phyloP scores from a whole-genome alignment of 2,888 invertebrate species.

The Macroteleia sp. region DNA sequence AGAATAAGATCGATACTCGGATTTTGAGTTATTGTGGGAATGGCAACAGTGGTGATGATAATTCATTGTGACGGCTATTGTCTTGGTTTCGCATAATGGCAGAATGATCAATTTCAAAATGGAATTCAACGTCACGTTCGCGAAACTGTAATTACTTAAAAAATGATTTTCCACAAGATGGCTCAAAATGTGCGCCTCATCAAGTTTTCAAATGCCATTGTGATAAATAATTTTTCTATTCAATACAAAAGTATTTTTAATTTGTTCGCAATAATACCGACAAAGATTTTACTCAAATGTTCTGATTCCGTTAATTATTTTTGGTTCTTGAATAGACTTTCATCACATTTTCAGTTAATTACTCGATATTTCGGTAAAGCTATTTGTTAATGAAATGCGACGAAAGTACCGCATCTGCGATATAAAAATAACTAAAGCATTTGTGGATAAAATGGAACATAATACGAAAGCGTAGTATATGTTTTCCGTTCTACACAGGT shows the following conservation, averaged over 20 bases:
- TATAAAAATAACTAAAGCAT: constrained; percentile 17
- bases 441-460: constrained; percentile 20
- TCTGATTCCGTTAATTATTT: constrained; percentile 3
- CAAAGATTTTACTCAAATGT: background rate
- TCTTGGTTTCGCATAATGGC: no score
- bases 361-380: background rate
- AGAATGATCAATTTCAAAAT: constrained; percentile 32
- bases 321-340: constrained; percentile 14
- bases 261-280: constrained; percentile 5
- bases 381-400: constrained; percentile 10
- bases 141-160: constrained; percentile 5
- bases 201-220: no score
- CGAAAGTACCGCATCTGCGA: background rate
- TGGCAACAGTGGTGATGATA: constrained; percentile 31
- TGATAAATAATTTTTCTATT: no score
- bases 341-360: constrained; percentile 12
- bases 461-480: constrained; percentile 19
- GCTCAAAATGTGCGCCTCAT: no score
- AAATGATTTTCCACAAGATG: background rate
- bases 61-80: no score
- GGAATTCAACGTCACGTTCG: background rate
- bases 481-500: background rate
- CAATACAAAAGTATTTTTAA: no score
- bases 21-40: constrained; percentile 24
- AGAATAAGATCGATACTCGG: constrained; percentile 9